These are phyloP conservation scores for Rhodinocichla rosea DNA, from an alignment of 2,113 vertebrate genomes.

Conservation along the genomic window DNA sequence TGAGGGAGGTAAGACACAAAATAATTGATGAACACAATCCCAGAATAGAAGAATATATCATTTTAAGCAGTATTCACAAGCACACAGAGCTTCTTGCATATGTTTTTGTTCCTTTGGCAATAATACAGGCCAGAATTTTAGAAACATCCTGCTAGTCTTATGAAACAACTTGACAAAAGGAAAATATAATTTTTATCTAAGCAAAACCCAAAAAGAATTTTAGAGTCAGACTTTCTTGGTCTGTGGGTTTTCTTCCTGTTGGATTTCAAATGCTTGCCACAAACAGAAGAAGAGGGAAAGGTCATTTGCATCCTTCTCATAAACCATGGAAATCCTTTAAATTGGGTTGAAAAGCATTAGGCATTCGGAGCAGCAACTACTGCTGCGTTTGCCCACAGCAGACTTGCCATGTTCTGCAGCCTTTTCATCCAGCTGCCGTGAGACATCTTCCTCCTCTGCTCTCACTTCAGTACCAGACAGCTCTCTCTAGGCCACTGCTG, in stretches of 20 bases:
- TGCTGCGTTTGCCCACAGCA: not conserved
- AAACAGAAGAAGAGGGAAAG: not conserved
- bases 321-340: not conserved
- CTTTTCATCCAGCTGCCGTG: not conserved
- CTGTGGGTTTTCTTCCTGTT: not conserved
- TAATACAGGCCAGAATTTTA: not conserved
- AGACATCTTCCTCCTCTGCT: not conserved
- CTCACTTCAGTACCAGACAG: not conserved
- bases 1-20: not conserved
- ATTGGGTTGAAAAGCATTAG: not conserved
- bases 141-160: conserved; percentile 9
- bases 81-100: not conserved
- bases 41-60: not conserved
- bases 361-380: not conserved
- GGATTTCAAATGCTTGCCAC: not conserved
- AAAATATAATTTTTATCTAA: conserved; percentile 18
- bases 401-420: not conserved
- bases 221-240: not conserved
- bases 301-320: not conserved
- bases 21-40: not conserved
- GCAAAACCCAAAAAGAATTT: not conserved
- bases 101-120: not conserved
- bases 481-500: not conserved
- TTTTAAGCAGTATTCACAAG: not conserved
- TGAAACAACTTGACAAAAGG: not conserved